phyloP scores from a whole-genome alignment of 1,140 invertebrate species.

The Lanistes nyassanus region DNA sequence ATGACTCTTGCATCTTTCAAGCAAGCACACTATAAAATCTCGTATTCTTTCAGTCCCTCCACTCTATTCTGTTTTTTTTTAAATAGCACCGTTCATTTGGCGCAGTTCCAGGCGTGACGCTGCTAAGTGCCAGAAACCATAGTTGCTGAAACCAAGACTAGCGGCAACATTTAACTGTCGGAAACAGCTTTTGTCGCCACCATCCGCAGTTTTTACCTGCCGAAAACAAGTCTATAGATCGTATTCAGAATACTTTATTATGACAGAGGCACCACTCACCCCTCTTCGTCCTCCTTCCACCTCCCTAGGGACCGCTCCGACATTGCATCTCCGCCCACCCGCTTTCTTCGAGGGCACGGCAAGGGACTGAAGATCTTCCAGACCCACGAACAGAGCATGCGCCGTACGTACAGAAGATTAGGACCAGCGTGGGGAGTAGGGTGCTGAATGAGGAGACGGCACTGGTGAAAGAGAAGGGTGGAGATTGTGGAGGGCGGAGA shows the following conservation, averaged over 20 bases:
- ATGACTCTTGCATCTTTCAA: no score
- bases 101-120: no score
- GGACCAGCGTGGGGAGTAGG: no score
- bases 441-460: no score
- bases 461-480: background rate
- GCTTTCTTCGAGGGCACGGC: no score
- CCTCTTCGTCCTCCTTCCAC: background rate
- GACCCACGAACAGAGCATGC: background rate
- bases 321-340: background rate
- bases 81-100: background rate
- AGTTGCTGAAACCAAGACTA: background rate
- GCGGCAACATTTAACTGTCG: background rate
- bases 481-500: background rate
- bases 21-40: background rate
- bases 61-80: background rate
- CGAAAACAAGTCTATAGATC: no score
- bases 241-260: background rate
- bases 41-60: background rate
- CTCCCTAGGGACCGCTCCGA: background rate
- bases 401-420: no score
- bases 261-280: background rate
- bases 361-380: background rate
- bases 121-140: background rate
- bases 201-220: no score
- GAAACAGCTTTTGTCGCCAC: background rate